These are phyloP conservation scores for Telmatochromis sp. DNA, from an alignment of 2,113 vertebrate genomes.

Conservation along the genomic window DNA sequence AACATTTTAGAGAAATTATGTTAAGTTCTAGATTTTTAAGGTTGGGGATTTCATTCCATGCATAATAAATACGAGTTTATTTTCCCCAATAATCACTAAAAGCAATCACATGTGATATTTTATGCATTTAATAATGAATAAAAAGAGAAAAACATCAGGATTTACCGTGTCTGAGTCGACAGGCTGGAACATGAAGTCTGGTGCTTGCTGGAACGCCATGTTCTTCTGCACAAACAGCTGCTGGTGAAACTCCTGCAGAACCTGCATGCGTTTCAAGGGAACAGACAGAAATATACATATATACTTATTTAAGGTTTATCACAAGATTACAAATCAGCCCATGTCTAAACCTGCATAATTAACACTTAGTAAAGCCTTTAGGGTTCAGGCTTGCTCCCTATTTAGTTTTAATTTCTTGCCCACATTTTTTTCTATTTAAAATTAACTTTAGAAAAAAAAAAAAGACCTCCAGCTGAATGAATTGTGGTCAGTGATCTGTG, in stretches of 20 bases:
- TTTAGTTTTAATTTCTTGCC: background rate
- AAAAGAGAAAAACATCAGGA: background rate
- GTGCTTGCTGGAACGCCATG: slow-evolving; percentile 75
- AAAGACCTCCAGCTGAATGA: background rate
- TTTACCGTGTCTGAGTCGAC: slow-evolving; percentile 86
- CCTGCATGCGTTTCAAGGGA: slow-evolving; percentile 54
- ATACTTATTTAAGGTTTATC: background rate
- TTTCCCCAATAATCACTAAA: background rate
- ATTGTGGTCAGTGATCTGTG: background rate
- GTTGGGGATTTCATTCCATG: background rate
- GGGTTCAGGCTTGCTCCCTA: background rate
- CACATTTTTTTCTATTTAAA: background rate
- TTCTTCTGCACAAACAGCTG: slow-evolving; percentile 90
- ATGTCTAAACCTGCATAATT: background rate
- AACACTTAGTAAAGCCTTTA: background rate
- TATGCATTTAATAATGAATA: background rate
- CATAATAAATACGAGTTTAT: background rate
- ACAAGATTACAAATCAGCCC: background rate
- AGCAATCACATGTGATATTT: background rate
- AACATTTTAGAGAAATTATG: background rate
- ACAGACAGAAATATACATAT: background rate
- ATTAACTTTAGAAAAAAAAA: background rate
- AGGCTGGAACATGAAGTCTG: slow-evolving; percentile 85
- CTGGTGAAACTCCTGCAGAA: slow-evolving; percentile 85
- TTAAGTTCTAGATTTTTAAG: background rate